phyloP scores from a whole-genome alignment of 1,140 invertebrate genomes.

The Dreissena polymorpha region DNA sequence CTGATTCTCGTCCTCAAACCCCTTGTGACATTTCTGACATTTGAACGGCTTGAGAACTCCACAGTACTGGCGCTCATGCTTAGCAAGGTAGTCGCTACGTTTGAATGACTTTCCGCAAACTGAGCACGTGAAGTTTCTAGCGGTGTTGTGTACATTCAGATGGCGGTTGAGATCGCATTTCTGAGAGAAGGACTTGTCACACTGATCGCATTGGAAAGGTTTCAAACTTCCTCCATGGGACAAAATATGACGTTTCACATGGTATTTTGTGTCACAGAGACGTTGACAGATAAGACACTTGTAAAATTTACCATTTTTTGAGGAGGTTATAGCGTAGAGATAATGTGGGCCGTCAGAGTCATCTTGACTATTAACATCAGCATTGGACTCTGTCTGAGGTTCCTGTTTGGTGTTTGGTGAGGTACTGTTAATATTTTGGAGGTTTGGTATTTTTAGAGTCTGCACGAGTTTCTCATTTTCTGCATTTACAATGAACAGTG shows the following conservation, averaged over 20 bases:
- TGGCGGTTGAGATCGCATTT: constrained; percentile 46
- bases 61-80: constrained; percentile 52
- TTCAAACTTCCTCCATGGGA: constrained; percentile 26
- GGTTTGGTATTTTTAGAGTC: too few species aligned
- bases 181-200: constrained; percentile 42
- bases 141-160: constrained; percentile 46
- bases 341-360: too few species aligned
- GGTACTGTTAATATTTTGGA: too few species aligned
- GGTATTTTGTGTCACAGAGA: constrained; percentile 43
- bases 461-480: not conserved
- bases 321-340: constrained; percentile 38
- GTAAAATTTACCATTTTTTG: constrained; percentile 42
- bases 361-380: too few species aligned
- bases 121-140: constrained; percentile 40
- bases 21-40: constrained; percentile 43
- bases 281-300: constrained; percentile 44
- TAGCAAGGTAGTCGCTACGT: constrained; percentile 48
- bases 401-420: too few species aligned
- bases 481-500: too few species aligned
- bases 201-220: constrained; percentile 33
- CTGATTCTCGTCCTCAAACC: constrained; percentile 49
- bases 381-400: too few species aligned
- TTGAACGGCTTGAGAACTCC: constrained; percentile 42
- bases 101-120: constrained; percentile 49
- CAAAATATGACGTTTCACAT: constrained; percentile 35